Conservation (phyloP, 2,888 invertebrate species). For the Argyresthia albistria region DNA sequence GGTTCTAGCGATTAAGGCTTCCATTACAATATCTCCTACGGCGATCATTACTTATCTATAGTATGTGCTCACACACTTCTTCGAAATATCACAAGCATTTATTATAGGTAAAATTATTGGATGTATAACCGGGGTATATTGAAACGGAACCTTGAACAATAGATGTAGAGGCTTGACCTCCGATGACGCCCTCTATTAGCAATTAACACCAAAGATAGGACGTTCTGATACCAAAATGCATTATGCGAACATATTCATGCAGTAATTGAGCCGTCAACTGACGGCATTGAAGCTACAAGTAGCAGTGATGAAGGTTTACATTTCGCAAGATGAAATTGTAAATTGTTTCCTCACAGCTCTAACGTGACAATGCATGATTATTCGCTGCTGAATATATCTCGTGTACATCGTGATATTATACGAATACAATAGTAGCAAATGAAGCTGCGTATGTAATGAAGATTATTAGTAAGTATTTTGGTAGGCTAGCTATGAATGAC, state of each 20-base stretch:
- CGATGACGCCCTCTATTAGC: not conserved
- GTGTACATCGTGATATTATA: too few species aligned
- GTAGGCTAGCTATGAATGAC: not conserved
- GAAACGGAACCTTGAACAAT: not conserved
- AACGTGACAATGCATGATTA: not conserved
- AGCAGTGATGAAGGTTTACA: conserved; percentile 20
- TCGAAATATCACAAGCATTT: too few species aligned
- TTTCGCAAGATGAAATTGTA: conserved; percentile 11
- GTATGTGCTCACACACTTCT: not conserved
- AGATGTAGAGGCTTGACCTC: not conserved
- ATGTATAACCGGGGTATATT: not conserved
- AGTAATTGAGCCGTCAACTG: conserved; percentile 27
- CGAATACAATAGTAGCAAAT: not conserved
- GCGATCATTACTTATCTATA: conserved; percentile 32
- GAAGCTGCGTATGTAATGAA: not conserved
- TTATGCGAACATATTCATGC: conserved; percentile 9
- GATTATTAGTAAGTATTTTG: too few species aligned
- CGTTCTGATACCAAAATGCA: not conserved
- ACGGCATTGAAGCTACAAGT: conserved; percentile 23
- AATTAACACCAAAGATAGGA: not conserved
- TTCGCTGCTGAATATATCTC: not conserved
- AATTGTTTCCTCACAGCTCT: conserved; percentile 1
- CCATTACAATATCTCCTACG: conserved; percentile 47
- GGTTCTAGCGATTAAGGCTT: conserved; percentile 46
- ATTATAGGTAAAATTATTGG: too few species aligned